phyloP scores from a whole-genome alignment of 2,888 invertebrate species.

The Stenodera caucasica region DNA sequence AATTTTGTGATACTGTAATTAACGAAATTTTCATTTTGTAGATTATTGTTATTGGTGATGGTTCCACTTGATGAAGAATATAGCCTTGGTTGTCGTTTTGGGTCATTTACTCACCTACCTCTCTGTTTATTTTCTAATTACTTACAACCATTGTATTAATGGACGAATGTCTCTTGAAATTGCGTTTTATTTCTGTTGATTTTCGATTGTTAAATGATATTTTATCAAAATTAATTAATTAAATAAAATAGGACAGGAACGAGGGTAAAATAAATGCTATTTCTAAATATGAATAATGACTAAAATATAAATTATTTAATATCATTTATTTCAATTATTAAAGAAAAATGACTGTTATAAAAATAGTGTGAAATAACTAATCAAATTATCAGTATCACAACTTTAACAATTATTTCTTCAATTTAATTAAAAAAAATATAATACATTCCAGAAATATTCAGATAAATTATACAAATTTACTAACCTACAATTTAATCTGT shows the following conservation, averaged over 20 bases:
- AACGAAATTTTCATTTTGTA: not conserved
- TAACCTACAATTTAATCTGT: not conserved
- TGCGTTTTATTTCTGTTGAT: slow-evolving; percentile 21
- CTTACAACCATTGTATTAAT: not conserved
- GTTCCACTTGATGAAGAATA: not conserved
- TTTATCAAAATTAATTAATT: not conserved
- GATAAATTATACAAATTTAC: slow-evolving; percentile 1
- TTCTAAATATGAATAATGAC: slow-evolving; percentile 48
- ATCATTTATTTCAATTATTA: slow-evolving; percentile 45
- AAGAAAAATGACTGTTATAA: slow-evolving; percentile 23
- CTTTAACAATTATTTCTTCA: slow-evolving; percentile 5
- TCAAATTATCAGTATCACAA: slow-evolving; percentile 11
- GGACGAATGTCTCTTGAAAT: not conserved
- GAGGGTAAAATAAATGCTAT: slow-evolving; percentile 41
- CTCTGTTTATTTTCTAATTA: not conserved
- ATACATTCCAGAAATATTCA: slow-evolving; percentile 10
- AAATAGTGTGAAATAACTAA: slow-evolving; percentile 8
- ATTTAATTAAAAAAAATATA: slow-evolving; percentile 2
- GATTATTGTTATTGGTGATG: not conserved
- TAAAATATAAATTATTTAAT: slow-evolving; percentile 50
- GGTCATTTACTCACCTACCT: slow-evolving; percentile 13
- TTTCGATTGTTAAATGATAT: not conserved
- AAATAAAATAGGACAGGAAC: slow-evolving; percentile 27
- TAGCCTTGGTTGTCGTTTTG: not conserved
- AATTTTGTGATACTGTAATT: slow-evolving; percentile 10